Evolutionary conservation across 2,888 invertebrate genomes (phyloP).

Genomic region (Dicranocentrus wangi): DNA sequence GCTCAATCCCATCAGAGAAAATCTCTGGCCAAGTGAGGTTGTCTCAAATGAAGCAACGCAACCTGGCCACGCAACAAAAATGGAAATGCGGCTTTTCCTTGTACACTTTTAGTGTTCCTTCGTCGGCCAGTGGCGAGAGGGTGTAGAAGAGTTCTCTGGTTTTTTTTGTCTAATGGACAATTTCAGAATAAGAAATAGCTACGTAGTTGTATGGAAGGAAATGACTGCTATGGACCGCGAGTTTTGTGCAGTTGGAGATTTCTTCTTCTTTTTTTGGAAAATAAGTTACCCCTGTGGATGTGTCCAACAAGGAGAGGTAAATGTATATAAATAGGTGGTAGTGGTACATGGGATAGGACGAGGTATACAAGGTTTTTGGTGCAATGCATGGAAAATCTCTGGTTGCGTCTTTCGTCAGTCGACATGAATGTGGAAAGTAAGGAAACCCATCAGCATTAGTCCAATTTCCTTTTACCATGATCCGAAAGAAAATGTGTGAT

Average conservation of each 20-base stretch:
- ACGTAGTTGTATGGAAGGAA: background rate
- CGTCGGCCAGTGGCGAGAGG: background rate
- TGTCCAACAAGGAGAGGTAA: background rate
- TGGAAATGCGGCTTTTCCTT: background rate
- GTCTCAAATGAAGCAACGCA: slow-evolving; percentile 13
- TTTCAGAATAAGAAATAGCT: background rate
- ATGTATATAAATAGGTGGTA: too few relatives aligned
- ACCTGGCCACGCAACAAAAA: slow-evolving; percentile 12
- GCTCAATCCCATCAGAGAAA: slow-evolving; percentile 10
- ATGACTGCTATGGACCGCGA: background rate
- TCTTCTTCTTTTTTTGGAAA: slow-evolving; percentile 6
- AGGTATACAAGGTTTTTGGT: background rate
- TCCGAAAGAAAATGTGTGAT: background rate
- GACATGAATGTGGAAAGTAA: background rate
- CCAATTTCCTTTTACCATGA: slow-evolving; percentile 21
- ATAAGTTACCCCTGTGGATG: background rate
- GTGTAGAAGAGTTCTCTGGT: background rate
- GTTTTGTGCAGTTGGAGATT: background rate
- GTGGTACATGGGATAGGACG: too few relatives aligned
- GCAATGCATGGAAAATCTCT: slow-evolving; percentile 5
- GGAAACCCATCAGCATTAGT: slow-evolving; percentile 28
- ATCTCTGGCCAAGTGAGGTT: slow-evolving; percentile 2
- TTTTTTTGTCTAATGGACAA: slow-evolving; percentile 1
- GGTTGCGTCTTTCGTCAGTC: slow-evolving; percentile 14
- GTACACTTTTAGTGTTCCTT: background rate